Conservation (phyloP, 2,797 vertebrate species). For the Fundulus diaphanus region DNA sequence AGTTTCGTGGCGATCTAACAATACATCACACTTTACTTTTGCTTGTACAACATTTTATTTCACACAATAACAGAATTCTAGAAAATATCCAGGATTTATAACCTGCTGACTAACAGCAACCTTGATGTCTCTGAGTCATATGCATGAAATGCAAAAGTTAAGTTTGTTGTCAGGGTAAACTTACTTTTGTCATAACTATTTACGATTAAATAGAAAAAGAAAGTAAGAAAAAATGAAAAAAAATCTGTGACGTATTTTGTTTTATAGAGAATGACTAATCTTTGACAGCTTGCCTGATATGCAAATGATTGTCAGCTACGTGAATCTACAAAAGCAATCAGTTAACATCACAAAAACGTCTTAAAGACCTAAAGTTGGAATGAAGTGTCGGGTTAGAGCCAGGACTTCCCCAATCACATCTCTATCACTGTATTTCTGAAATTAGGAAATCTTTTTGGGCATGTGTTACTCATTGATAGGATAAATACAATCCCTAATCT, state of each 20-base stretch:
- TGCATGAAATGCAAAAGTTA: not conserved
- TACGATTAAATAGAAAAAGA: not conserved
- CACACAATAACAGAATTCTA: too few relatives aligned
- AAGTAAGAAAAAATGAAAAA: not conserved
- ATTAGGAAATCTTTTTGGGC: not conserved
- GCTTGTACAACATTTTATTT: too few relatives aligned
- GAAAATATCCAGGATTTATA: too few relatives aligned
- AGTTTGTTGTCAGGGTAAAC: not conserved
- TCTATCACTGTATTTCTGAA: not conserved
- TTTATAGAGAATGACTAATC: not conserved
- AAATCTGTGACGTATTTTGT: not conserved
- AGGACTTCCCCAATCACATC: not conserved
- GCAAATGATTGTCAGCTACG: not conserved
- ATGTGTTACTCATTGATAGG: not conserved
- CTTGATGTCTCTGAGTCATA: too few relatives aligned
- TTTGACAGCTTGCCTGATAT: not conserved
- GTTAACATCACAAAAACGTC: not conserved
- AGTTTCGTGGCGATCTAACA: too few relatives aligned
- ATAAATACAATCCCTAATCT: not conserved
- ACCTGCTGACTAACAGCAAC: too few relatives aligned
- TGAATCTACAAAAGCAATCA: not conserved
- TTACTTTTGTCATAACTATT: not conserved
- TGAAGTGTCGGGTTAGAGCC: not conserved
- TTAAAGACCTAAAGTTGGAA: not conserved
- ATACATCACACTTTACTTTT: too few relatives aligned